phyloP scores from a whole-genome alignment of 1,140 invertebrate species.

The Dreissena rostriformis region DNA sequence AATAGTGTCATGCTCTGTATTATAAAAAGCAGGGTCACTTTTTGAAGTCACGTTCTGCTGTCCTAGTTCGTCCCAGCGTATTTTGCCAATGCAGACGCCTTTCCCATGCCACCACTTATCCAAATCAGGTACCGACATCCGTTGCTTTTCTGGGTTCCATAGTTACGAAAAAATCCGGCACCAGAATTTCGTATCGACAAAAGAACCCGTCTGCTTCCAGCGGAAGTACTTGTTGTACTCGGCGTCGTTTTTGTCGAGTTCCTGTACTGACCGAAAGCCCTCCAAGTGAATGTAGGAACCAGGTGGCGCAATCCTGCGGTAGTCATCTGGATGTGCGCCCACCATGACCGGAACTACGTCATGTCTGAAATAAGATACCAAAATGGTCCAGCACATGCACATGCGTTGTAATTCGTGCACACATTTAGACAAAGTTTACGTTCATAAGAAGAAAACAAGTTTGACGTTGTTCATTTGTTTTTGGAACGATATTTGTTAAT shows the following conservation, averaged over 20 bases:
- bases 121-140: slow-evolving; percentile 52
- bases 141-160: slow-evolving; percentile 60
- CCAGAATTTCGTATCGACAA: slow-evolving; percentile 87
- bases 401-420: not conserved
- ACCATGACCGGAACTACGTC: slow-evolving; percentile 81
- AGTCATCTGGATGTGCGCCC: slow-evolving; percentile 83
- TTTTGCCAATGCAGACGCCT: slow-evolving; percentile 56
- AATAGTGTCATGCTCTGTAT: too few species aligned
- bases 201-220: slow-evolving; percentile 75
- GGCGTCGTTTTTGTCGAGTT: slow-evolving; percentile 87
- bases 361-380: slow-evolving; percentile 63
- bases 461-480: too few species aligned
- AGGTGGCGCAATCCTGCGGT: slow-evolving; percentile 80
- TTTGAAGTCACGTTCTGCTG: too few species aligned
- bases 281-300: slow-evolving; percentile 97
- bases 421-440: not conserved
- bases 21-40: too few species aligned
- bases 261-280: slow-evolving; percentile 93
- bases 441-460: too few species aligned
- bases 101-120: slow-evolving; percentile 68
- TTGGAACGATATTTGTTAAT: too few species aligned
- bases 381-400: not conserved
- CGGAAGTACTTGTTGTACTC: slow-evolving; percentile 79
- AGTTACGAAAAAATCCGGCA: slow-evolving; percentile 91
- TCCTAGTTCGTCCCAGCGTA: slow-evolving; percentile 24